These are phyloP conservation scores for Drosophila mayaguana DNA, from an alignment of 2,888 invertebrate genomes.

Conservation along the genomic window DNA sequence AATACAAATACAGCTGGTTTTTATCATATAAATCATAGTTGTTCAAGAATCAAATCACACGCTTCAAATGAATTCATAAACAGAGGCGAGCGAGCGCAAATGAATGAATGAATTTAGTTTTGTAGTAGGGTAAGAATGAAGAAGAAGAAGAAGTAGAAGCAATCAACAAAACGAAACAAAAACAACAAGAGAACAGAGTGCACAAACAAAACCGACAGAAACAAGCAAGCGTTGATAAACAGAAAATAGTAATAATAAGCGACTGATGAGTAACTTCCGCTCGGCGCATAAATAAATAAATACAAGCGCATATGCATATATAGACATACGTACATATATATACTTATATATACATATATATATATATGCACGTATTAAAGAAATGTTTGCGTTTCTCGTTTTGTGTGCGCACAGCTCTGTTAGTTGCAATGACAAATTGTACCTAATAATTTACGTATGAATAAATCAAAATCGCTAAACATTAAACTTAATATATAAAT, in stretches of 20 bases:
- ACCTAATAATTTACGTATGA: slow-evolving; percentile 74
- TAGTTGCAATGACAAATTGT: slow-evolving; percentile 55
- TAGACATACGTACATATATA: slow-evolving; percentile 6
- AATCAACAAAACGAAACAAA: slow-evolving; percentile 53
- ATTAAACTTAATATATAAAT: slow-evolving; percentile 67
- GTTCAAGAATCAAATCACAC: slow-evolving; percentile 9
- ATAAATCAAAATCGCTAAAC: slow-evolving; percentile 67
- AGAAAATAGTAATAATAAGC: slow-evolving; percentile 15
- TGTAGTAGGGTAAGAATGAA: slow-evolving; percentile 6
- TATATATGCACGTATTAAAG: neutral
- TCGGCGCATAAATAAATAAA: slow-evolving; percentile 33
- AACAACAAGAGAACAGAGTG: slow-evolving; percentile 37
- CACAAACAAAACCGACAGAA: slow-evolving; percentile 25
- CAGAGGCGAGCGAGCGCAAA: slow-evolving; percentile 34
- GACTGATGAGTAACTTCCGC: slow-evolving; percentile 74
- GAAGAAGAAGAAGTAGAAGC: slow-evolving; percentile 23
- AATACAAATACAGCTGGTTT: slow-evolving; percentile 11
- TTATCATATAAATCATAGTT: slow-evolving; percentile 1
- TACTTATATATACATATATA: slow-evolving; percentile 32
- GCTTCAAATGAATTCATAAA: slow-evolving; percentile 47
- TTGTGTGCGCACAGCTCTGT: slow-evolving; percentile 52
- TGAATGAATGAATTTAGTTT: slow-evolving; percentile 18
- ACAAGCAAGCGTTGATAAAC: slow-evolving; percentile 52
- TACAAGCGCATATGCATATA: slow-evolving; percentile 18
- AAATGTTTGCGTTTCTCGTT: slow-evolving; percentile 9